Conservation (phyloP, 2,888 invertebrate species). For the Sipunculus nudus region DNA sequence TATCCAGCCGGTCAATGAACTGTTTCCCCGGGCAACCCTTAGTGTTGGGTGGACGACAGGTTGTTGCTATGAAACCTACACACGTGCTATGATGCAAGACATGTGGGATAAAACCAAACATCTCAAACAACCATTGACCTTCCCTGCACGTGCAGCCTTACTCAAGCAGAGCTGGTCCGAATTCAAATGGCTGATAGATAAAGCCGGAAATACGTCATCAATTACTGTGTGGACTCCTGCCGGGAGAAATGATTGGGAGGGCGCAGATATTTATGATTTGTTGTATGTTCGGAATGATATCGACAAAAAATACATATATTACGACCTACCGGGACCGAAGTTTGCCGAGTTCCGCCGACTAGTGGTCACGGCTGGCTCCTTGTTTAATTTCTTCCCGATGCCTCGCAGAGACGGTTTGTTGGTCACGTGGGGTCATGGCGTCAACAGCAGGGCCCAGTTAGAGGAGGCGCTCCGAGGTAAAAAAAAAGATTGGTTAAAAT, state of each 20-base stretch:
- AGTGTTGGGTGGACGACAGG: constrained; percentile 62
- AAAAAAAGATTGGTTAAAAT: too few species aligned
- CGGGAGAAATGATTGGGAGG: constrained; percentile 12
- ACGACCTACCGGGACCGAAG: constrained; percentile 36
- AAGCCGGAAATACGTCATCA: constrained; percentile 22
- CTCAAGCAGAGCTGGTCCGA: constrained; percentile 46
- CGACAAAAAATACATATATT: constrained; percentile 34
- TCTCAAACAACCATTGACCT: constrained; percentile 51
- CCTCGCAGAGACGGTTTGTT: constrained; percentile 74
- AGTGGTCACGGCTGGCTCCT: constrained; percentile 43
- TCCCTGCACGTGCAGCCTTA: constrained; percentile 51
- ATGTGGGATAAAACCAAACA: constrained; percentile 56
- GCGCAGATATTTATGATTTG: constrained; percentile 30
- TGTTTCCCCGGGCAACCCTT: constrained; percentile 56
- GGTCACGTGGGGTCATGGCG: constrained; percentile 87
- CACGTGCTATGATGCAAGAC: constrained; percentile 57
- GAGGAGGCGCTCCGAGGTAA: constrained; percentile 71
- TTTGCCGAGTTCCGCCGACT: constrained; percentile 32
- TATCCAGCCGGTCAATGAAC: constrained; percentile 45
- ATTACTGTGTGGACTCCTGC: constrained; percentile 34
- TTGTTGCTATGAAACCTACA: constrained; percentile 43
- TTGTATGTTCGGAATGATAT: constrained; percentile 44
- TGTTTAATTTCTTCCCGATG: constrained; percentile 67
- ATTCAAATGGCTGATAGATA: constrained; percentile 38
- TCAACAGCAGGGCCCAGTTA: constrained; percentile 77